Percentiles rank a stretch among this genome's conserved stretches.
These are phyloP conservation scores for Euclidia mi DNA, from an alignment of 2,888 invertebrate genomes.

Conservation along the genomic window DNA sequence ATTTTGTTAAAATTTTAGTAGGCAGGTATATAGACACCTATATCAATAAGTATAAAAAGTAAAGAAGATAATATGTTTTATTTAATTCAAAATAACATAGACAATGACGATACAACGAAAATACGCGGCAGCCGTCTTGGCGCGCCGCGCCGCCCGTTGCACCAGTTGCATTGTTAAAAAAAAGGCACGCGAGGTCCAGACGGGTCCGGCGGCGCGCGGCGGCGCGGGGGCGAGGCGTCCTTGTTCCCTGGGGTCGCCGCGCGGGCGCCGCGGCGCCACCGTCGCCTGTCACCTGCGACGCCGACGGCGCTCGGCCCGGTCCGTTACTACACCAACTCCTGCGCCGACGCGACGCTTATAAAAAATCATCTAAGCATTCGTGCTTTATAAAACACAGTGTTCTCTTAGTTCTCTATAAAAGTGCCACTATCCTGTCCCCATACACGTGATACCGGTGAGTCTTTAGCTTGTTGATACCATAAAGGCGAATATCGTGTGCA, in stretches of 20 bases:
- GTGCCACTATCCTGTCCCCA: constrained; percentile 21
- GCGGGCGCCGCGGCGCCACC: constrained; percentile 83
- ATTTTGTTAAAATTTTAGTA: no score
- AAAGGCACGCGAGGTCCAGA: constrained; percentile 43
- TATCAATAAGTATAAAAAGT: no score
- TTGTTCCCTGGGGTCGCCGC: constrained; percentile 71
- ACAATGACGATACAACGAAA: not conserved
- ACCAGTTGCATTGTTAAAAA: constrained; percentile 28
- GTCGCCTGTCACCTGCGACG: constrained; percentile 68
- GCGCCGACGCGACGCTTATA: constrained; percentile 66
- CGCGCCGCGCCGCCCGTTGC: constrained; percentile 16
- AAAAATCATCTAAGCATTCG: constrained; percentile 29
- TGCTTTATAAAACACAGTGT: constrained; percentile 18
- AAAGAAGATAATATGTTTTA: no score
- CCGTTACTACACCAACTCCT: constrained; percentile 59
- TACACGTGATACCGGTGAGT: constrained; percentile 45
- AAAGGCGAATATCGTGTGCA: constrained; percentile 45
- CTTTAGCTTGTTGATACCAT: constrained; percentile 29
- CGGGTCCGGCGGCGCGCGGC: constrained; percentile 44
- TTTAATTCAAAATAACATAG: not conserved
- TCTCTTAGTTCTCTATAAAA: constrained; percentile 8
- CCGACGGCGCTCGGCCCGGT: constrained; percentile 61
- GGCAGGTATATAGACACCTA: no score
- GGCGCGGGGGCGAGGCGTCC: constrained; percentile 58
- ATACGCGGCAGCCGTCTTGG: constrained; percentile 3